These are phyloP conservation scores for Drosophila ohnishii DNA, from an alignment of 1,140 invertebrate species.

Conservation along the genomic window DNA sequence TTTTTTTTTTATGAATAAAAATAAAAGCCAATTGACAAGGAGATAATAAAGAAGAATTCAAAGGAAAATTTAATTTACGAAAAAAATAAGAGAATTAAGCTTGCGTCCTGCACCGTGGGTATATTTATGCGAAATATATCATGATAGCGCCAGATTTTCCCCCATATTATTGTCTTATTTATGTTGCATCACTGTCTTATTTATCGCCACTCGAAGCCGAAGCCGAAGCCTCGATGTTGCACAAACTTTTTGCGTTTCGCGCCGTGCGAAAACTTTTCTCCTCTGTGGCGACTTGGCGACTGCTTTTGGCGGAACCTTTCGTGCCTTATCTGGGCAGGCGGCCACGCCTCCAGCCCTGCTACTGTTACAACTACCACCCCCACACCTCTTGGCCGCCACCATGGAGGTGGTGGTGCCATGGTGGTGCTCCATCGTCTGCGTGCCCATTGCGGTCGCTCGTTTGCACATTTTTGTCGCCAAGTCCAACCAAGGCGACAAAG, in stretches of 20 bases:
- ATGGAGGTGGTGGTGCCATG: neutral
- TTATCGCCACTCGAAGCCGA: constrained; percentile 47
- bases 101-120: neutral
- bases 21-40: constrained; percentile 3
- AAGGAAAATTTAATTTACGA: neutral
- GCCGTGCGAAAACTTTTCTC: constrained; percentile 21
- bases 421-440: constrained; percentile 7
- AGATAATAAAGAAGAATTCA: neutral
- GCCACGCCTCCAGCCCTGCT: constrained; percentile 14
- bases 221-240: constrained; percentile 14
- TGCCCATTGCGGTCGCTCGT: constrained; percentile 16
- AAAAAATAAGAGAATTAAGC: neutral
- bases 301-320: constrained; percentile 8
- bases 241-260: constrained; percentile 26
- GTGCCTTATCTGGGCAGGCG: constrained; percentile 38
- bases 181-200: constrained; percentile 69
- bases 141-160: constrained; percentile 40
- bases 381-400: neutral
- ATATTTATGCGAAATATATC: constrained; percentile 35
- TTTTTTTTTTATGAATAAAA: neutral
- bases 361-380: too few relatives aligned
- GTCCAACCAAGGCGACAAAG: constrained; percentile 21
- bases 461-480: constrained; percentile 25
- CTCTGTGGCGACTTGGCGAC: constrained; percentile 2
- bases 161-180: constrained; percentile 70